Percentiles rank a stretch among this genome's conserved stretches.
Conservation (phyloP, 1,140 invertebrate genomes). For the Hydropsyche tenuis region DNA sequence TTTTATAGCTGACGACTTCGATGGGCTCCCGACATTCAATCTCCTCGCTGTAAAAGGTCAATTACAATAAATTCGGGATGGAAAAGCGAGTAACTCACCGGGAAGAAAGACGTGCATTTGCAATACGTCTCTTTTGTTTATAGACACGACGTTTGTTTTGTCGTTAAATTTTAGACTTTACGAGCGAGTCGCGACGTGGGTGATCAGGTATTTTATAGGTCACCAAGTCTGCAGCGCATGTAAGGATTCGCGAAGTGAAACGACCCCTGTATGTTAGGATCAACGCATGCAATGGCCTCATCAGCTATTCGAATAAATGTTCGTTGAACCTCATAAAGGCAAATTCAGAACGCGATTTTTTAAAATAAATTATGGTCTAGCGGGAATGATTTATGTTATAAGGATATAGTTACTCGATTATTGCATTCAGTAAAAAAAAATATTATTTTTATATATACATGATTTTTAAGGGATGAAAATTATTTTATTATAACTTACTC, state of each 20-base stretch:
- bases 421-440: too few species aligned
- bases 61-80: not conserved
- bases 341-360: not conserved
- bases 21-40: conserved; percentile 90
- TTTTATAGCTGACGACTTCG: conserved; percentile 92
- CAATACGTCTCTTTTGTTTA: conserved; percentile 20
- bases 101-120: not conserved
- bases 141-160: conserved; percentile 11
- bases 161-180: conserved; percentile 23
- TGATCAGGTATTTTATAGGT: conserved; percentile 1
- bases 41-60: conserved; percentile 70
- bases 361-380: too few species aligned
- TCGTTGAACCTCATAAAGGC: not conserved
- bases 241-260: not conserved
- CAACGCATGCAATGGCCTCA: not conserved
- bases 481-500: conserved; percentile 73
- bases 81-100: not conserved
- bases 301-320: too few species aligned
- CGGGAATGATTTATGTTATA: too few species aligned
- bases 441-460: too few species aligned
- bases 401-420: too few species aligned
- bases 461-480: not conserved
- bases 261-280: not conserved
- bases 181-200: not conserved
- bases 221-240: conserved; percentile 7